These are phyloP conservation scores for Jordanella pulchra DNA, from an alignment of 2,797 vertebrate species.

Conservation along the genomic window DNA sequence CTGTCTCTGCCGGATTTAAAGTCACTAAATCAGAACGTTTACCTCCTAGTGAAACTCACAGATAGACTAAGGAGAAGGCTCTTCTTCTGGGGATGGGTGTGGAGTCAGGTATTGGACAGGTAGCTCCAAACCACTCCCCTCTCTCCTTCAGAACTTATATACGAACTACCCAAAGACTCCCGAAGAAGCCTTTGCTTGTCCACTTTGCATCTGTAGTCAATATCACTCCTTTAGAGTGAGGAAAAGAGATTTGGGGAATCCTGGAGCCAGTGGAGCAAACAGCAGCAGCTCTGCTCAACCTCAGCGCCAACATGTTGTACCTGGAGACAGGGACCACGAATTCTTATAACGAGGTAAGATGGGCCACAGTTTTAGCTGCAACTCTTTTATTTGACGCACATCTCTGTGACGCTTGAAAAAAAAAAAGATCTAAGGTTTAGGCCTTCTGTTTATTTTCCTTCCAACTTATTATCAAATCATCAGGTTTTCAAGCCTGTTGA, in stretches of 20 bases:
- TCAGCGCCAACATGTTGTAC: slow-evolving; percentile 99
- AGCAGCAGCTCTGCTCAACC: slow-evolving; percentile 94
- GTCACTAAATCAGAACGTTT: slow-evolving; percentile 2
- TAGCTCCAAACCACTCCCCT: slow-evolving; percentile 87
- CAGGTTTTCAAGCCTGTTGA: background rate
- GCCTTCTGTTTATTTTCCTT: background rate
- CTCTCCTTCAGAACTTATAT: slow-evolving; percentile 87
- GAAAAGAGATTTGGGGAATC: slow-evolving; percentile 86
- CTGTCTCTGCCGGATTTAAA: slow-evolving; percentile 1
- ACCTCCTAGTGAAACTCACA: slow-evolving; percentile 44
- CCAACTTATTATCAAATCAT: background rate
- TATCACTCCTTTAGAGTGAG: slow-evolving; percentile 80
- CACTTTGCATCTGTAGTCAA: slow-evolving; percentile 77
- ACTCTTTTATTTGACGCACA: slow-evolving; percentile 1
- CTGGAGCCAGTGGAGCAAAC: slow-evolving; percentile 99
- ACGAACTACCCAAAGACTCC: slow-evolving; percentile 87
- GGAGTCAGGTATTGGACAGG: slow-evolving; percentile 94
- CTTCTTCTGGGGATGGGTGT: slow-evolving; percentile 77
- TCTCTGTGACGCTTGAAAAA: slow-evolving; percentile 1
- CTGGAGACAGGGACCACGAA: slow-evolving; percentile 95
- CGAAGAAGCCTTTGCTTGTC: slow-evolving; percentile 82
- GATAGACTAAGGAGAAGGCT: slow-evolving; percentile 44
- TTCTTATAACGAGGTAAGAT: slow-evolving; percentile 97
- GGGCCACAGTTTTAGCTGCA: slow-evolving; percentile 15
- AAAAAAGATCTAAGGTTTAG: slow-evolving; percentile 10